Evolutionary conservation across 2,113 vertebrate genomes (phyloP), one percentile per base, ranked within the genome.

Genomic region (Lophius piscatorius): DNA sequence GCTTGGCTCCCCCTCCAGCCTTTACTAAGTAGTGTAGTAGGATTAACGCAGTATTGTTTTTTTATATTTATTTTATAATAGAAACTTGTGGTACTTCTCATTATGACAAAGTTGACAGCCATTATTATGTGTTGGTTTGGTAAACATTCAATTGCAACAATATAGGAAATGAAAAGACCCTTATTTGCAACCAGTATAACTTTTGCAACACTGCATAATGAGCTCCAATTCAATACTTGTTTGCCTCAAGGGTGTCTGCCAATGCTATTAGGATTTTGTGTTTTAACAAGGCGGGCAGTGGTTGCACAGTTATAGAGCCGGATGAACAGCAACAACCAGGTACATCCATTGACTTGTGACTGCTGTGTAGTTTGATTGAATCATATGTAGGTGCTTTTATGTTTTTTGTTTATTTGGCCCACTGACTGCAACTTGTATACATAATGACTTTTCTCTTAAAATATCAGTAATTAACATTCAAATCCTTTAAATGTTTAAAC

Each of bases 221-320:
- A 61, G 36, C 68, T 56, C 33, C 52, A 66, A 56, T 46, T 34
- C 5, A 16, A 62, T 47, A 45, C 13, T 16, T n/a, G 64, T 28
- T 69, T 7, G 28, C n/a, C n/a, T n/a, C n/a, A n/a, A n/a, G n/a
- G n/a, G n/a, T n/a, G n/a, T n/a, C n/a, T n/a, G n/a, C n/a, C n/a
- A n/a, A n/a, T n/a, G n/a, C n/a, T n/a, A n/a, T n/a, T n/a, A n/a
- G n/a, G n/a, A n/a, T n/a, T n/a, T n/a, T n/a, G n/a, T n/a, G n/a
- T n/a, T n/a, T n/a, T n/a, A n/a, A n/a, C n/a, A n/a, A n/a, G n/a
- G n/a, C n/a, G n/a, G n/a, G n/a, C 28, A 40, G 42, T 20, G n/a
- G 34, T 26, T 22, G 18, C 23, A 7, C 5, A 38, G 54, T 16
- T 31, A 36, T 20, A 29, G 7, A 17, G 36, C 4, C 44, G n/a